These are phyloP conservation scores for Proisotoma minuta DNA, from an alignment of 2,888 invertebrate species.

Conservation along the genomic window DNA sequence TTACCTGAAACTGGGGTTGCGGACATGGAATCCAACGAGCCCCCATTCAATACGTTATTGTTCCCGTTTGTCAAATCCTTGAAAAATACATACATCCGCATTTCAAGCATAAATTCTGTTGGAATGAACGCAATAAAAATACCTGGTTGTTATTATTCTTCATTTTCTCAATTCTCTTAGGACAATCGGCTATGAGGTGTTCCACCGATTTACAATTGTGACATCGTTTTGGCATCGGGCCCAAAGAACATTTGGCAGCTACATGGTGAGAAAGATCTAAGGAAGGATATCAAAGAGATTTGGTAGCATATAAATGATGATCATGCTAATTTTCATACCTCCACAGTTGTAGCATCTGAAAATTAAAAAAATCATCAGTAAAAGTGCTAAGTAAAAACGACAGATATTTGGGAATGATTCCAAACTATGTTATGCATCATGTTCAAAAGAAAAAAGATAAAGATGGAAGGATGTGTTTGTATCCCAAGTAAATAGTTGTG, in stretches of 20 bases:
- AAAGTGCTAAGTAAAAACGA: too few relatives aligned
- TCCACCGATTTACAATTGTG: constrained; percentile 83
- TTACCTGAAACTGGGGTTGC: constrained; percentile 11
- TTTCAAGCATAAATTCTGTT: too few relatives aligned
- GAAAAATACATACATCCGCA: too few relatives aligned
- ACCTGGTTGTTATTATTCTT: constrained; percentile 36
- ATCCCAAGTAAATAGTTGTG: too few relatives aligned
- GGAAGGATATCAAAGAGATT: too few relatives aligned
- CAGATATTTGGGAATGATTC: too few relatives aligned
- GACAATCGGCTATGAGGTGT: constrained; percentile 86
- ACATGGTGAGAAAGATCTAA: constrained; percentile 90
- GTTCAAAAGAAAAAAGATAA: too few relatives aligned
- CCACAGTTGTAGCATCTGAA: constrained; percentile 88
- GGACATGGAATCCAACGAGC: constrained; percentile 4
- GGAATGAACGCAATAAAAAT: too few relatives aligned
- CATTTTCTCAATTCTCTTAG: constrained; percentile 54
- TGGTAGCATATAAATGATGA: too few relatives aligned
- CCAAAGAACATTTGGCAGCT: constrained; percentile 80
- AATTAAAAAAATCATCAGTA: background rate
- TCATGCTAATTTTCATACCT: too few relatives aligned
- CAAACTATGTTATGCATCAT: too few relatives aligned
- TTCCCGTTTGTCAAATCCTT: constrained; percentile 9
- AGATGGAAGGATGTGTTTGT: too few relatives aligned
- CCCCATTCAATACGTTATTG: constrained; percentile 10
- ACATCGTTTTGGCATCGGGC: constrained; percentile 85